Percentiles rank a stretch among this genome's conserved stretches.
Evolutionary conservation across 1,140 invertebrate genomes (phyloP).

Genomic region (Onthophagus taurus): DNA sequence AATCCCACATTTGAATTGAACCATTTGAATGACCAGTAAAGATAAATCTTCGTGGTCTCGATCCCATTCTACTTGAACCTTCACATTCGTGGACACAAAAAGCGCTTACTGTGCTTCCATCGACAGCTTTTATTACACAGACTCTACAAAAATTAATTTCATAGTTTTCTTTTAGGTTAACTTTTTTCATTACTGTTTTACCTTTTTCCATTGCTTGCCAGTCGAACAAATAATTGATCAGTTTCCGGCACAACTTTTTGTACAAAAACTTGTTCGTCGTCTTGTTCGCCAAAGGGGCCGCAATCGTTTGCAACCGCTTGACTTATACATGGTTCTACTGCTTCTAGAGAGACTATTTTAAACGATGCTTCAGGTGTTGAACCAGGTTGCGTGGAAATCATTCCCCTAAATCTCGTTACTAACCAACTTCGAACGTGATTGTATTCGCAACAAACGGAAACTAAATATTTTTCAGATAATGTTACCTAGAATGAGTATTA

Average conservation of each 20-base stretch:
- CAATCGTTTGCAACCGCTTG: slow-evolving; percentile 71
- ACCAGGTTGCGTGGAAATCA: slow-evolving; percentile 97
- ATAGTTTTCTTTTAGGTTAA: not conserved
- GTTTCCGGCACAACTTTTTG: slow-evolving; percentile 96
- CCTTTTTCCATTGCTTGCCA: slow-evolving; percentile 92
- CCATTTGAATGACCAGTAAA: slow-evolving; percentile 94
- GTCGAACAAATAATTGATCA: slow-evolving; percentile 84
- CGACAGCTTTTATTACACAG: slow-evolving; percentile 91
- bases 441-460: slow-evolving; percentile 95
- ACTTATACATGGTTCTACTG: slow-evolving; percentile 65
- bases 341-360: slow-evolving; percentile 87
- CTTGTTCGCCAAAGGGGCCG: slow-evolving; percentile 94
- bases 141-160: slow-evolving; percentile 50
- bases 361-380: slow-evolving; percentile 94
- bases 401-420: slow-evolving; percentile 87
- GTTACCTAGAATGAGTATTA: slow-evolving; percentile 65
- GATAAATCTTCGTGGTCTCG: slow-evolving; percentile 80
- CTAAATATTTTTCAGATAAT: slow-evolving; percentile 91
- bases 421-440: slow-evolving; percentile 97
- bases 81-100: slow-evolving; percentile 97
- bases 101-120: slow-evolving; percentile 87
- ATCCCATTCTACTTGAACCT: slow-evolving; percentile 84
- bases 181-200: slow-evolving; percentile 30
- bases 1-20: slow-evolving; percentile 96
- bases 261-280: slow-evolving; percentile 95